These are phyloP conservation scores for Phymorhynchus buccinoides DNA, from an alignment of 1,140 invertebrate species.

Conservation along the genomic window DNA sequence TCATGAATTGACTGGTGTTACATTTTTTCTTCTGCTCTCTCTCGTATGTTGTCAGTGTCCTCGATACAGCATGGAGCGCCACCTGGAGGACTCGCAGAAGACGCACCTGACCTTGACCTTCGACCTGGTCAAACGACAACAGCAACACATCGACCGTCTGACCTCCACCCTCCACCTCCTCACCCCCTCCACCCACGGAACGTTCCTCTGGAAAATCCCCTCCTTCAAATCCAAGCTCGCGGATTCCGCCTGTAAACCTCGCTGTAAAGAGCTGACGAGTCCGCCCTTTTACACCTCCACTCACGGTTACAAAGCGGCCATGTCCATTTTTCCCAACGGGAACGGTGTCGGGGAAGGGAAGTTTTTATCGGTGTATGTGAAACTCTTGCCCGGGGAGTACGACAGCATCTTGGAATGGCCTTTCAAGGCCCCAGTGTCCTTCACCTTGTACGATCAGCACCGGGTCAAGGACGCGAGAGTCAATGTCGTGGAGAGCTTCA, in stretches of 20 bases:
- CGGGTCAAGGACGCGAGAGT: constrained; percentile 80
- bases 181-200: constrained; percentile 77
- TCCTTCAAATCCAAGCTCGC: constrained; percentile 89
- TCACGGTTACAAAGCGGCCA: constrained; percentile 94
- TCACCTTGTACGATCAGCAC: constrained; percentile 94
- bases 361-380: constrained; percentile 95
- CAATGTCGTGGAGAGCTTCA: constrained; percentile 93
- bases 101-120: constrained; percentile 89
- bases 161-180: constrained; percentile 80
- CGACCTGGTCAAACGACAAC: constrained; percentile 86
- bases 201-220: constrained; percentile 91
- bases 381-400: constrained; percentile 93
- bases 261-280: constrained; percentile 85
- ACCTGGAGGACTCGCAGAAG: constrained; percentile 86
- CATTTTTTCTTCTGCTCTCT: neutral
- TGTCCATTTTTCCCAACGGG: constrained; percentile 93
- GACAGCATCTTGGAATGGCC: constrained; percentile 95
- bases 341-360: constrained; percentile 93
- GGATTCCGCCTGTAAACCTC: constrained; percentile 87
- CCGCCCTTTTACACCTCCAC: constrained; percentile 94
- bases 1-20: neutral
- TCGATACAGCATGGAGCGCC: constrained; percentile 85
- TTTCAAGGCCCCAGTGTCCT: constrained; percentile 92
- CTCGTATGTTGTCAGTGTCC: constrained; percentile 66
- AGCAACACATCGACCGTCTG: constrained; percentile 87